A percentile compares a stretch with the other conserved stretches of the same genome.
Evolutionary conservation across 2,113 vertebrate species (phyloP).

Genomic region (Phalacrocorax brasilianus): DNA sequence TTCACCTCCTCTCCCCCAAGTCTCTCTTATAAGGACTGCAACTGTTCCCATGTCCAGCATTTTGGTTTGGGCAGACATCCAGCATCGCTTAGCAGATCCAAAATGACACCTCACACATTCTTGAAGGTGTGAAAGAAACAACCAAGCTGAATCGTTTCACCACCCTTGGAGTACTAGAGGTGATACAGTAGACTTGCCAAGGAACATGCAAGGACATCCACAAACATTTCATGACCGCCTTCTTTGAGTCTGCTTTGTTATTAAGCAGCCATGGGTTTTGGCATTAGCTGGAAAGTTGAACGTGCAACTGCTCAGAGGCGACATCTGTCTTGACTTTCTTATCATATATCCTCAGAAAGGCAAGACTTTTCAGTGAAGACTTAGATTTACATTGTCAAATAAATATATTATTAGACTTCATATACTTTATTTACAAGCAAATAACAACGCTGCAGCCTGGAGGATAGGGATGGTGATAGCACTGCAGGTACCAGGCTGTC

Average conservation of each 20-base stretch:
- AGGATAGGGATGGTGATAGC: not conserved
- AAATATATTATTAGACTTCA: not conserved
- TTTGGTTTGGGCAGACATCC: slow-evolving; percentile 52
- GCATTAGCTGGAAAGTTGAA: not conserved
- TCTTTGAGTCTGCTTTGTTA: not conserved
- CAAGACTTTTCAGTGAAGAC: not conserved
- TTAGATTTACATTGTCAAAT: not conserved
- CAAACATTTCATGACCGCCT: slow-evolving; percentile 56
- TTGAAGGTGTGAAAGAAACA: slow-evolving; percentile 60
- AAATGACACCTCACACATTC: slow-evolving; percentile 46
- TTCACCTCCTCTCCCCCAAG: not conserved
- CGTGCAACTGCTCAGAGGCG: not conserved
- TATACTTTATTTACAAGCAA: not conserved
- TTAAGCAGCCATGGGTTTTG: not conserved
- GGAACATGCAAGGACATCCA: slow-evolving; percentile 30
- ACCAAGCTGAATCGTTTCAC: slow-evolving; percentile 29
- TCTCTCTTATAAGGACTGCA: slow-evolving; percentile 28
- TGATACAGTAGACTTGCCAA: slow-evolving; percentile 10
- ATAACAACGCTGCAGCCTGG: not conserved
- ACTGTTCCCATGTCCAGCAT: not conserved
- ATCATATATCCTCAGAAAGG: not conserved
- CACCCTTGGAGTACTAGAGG: not conserved
- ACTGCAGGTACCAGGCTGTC: not conserved
- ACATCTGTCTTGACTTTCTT: not conserved
- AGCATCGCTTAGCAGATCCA: slow-evolving; percentile 42